A percentile compares a stretch with the other conserved stretches of the same genome.
Conservation (phyloP, 1,140 invertebrate species). For the Lepeophtheirus salmonis region DNA sequence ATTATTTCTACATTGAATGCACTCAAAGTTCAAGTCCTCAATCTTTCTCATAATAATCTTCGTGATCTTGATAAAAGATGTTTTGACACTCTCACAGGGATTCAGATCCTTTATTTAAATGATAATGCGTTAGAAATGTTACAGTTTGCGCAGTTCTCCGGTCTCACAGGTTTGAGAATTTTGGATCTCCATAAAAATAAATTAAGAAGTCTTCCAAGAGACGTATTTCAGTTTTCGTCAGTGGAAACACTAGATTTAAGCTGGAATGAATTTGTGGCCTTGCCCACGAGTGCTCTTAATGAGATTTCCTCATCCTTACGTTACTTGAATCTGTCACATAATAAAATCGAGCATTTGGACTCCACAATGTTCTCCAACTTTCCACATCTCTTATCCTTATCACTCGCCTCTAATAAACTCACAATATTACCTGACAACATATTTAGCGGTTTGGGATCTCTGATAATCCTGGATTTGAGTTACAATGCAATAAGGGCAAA, state of each 20-base stretch:
- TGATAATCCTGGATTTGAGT: conserved; percentile 56
- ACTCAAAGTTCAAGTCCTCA: conserved; percentile 39
- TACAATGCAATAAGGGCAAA: conserved; percentile 61
- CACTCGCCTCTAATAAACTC: conserved; percentile 56
- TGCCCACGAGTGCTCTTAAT: conserved; percentile 27
- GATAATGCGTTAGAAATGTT: conserved; percentile 53
- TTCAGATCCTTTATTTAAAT: conserved; percentile 58
- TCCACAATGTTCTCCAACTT: conserved; percentile 64
- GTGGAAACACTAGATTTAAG: conserved; percentile 59
- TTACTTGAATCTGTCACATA: conserved; percentile 25
- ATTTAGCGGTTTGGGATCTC: conserved; percentile 49
- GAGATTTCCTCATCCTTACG: conserved; percentile 22
- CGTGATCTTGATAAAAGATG: conserved; percentile 47
- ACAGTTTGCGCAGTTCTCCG: conserved; percentile 59
- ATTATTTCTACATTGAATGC: conserved; percentile 27
- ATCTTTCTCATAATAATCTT: conserved; percentile 51
- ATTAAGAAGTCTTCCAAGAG: conserved; percentile 48
- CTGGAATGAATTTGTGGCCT: conserved; percentile 51
- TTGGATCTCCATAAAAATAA: conserved; percentile 54
- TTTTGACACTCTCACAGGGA: conserved; percentile 37
- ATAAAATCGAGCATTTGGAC: conserved; percentile 60
- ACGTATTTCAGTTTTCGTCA: conserved; percentile 53
- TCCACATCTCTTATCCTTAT: conserved; percentile 51
- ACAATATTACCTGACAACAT: conserved; percentile 69
- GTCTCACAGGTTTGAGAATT: conserved; percentile 48